Base-by-base conservation (phyloP, 2,797 vertebrate species). In the Cryptoblepharus egeriae region DNA sequence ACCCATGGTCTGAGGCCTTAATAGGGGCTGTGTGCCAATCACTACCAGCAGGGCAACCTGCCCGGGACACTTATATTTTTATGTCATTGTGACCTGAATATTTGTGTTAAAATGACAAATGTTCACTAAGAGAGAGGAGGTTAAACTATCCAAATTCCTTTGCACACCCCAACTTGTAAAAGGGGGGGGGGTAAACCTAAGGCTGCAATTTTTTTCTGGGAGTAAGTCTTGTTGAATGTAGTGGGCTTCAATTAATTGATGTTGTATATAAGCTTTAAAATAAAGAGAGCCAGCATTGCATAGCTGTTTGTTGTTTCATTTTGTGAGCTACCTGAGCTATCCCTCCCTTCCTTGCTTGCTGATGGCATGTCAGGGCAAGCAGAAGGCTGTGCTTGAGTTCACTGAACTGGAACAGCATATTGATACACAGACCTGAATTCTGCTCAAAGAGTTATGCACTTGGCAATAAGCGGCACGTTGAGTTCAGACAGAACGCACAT, bases 401-500 rank as follows among this genome's bases (percentile, higher is more conserved):
- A 92, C 77, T 95, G 95, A 93, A 85, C 92, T 92, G 92, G 92
- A 96, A 95, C 92, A 85, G 90, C 82, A 74, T 91, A 89, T 90
- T 85, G 91, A 88, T 92, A 89, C 86, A 87, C 91, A 89, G 92
- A 91, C 77, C 85, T 84, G 87, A 88, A 91, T 90, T 91, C 87
- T 79, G 67, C 89, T 42, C 85, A 81, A 94, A 93, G 93, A 93
- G 89, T 85, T 55, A 39, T 69, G 89, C 87, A 81, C 86, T 94
- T 93, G 96, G 95, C 93, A 92, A 75, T 85, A 87, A 80, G 55
- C 82, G 79, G 70, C 89, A 79, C 89, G 88, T 89, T 89, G 87
- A 93, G 94, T 95, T 96, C 95, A 95, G 94, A 89, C 85, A 83
- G 93, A 92, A 90, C 89, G 92, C 94, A 85, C 97, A 97, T 96